phyloP scores from a whole-genome alignment of 1,140 invertebrate species.

The Glossosoma conforme region DNA sequence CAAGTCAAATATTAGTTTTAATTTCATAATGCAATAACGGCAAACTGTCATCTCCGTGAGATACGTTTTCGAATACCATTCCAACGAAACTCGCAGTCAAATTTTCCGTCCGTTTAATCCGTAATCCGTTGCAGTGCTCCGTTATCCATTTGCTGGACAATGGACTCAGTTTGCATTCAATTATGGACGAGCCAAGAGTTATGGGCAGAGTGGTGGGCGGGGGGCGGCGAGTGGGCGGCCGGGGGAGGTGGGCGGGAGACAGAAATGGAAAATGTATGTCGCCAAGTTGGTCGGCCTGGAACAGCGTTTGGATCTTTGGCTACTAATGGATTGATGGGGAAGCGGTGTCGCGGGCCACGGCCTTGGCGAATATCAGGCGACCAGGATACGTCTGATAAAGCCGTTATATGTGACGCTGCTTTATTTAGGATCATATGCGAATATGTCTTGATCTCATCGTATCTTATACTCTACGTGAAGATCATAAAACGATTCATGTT shows the following conservation, averaged over 20 bases:
- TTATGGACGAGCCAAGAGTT: slow-evolving; percentile 34
- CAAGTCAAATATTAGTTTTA: too few relatives aligned
- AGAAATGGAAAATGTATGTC: slow-evolving; percentile 33
- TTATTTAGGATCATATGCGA: too few relatives aligned
- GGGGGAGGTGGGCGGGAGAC: slow-evolving; percentile 9
- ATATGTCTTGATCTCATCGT: too few relatives aligned
- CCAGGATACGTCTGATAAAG: too few relatives aligned
- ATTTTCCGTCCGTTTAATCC: too few relatives aligned
- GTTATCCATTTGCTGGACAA: slow-evolving; percentile 26
- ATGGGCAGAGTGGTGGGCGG: slow-evolving; percentile 12
- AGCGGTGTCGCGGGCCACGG: slow-evolving; percentile 8
- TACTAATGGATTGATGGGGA: slow-evolving; percentile 32
- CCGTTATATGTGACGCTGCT: too few relatives aligned
- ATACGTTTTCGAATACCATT: neutral
- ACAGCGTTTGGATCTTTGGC: slow-evolving; percentile 33
- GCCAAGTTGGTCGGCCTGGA: slow-evolving; percentile 30
- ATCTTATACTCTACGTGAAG: too few relatives aligned
- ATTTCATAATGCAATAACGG: too few relatives aligned
- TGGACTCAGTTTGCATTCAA: slow-evolving; percentile 33
- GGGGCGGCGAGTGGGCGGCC: neutral
- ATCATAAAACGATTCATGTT: too few relatives aligned
- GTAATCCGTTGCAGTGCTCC: slow-evolving; percentile 16
- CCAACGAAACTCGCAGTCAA: neutral
- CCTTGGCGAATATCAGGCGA: too few relatives aligned
- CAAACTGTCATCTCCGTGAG: too few relatives aligned